Conservation (phyloP, 2,888 invertebrate species). For the Saturnia pavonia region DNA sequence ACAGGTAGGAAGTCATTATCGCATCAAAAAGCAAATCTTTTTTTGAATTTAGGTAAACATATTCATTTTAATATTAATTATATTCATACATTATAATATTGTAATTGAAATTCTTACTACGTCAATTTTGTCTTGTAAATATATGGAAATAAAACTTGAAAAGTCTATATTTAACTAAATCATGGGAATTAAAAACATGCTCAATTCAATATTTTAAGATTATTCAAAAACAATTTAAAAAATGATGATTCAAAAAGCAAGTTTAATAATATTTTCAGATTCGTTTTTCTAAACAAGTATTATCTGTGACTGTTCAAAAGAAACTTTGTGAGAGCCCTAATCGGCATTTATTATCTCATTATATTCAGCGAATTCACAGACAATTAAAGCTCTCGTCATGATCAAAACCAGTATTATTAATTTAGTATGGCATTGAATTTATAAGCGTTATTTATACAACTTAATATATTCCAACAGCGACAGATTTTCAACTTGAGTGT, state of each 20-base stretch:
- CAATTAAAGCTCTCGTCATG: conserved; percentile 36
- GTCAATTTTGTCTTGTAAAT: neutral
- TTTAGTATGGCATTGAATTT: conserved; percentile 9
- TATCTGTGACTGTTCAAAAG: neutral
- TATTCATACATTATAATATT: neutral
- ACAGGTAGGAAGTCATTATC: neutral
- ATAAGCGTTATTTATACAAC: neutral
- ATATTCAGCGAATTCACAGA: conserved; percentile 13
- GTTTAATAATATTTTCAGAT: neutral
- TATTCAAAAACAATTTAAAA: neutral
- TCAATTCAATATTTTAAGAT: neutral
- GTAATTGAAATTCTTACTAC: neutral
- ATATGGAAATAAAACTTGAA: neutral
- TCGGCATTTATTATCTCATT: conserved; percentile 3
- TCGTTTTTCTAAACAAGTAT: neutral
- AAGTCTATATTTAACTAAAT: neutral
- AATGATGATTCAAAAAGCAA: neutral
- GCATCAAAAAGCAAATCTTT: too few relatives aligned
- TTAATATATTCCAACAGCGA: neutral
- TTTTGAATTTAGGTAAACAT: too few relatives aligned
- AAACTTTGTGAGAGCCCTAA: conserved; percentile 7
- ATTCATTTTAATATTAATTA: neutral
- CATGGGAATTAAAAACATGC: neutral
- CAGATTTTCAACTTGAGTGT: too few relatives aligned
- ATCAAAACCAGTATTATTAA: conserved; percentile 31